These are phyloP conservation scores for Aphodius sticticus DNA, from an alignment of 2,888 invertebrate genomes.

Conservation along the genomic window DNA sequence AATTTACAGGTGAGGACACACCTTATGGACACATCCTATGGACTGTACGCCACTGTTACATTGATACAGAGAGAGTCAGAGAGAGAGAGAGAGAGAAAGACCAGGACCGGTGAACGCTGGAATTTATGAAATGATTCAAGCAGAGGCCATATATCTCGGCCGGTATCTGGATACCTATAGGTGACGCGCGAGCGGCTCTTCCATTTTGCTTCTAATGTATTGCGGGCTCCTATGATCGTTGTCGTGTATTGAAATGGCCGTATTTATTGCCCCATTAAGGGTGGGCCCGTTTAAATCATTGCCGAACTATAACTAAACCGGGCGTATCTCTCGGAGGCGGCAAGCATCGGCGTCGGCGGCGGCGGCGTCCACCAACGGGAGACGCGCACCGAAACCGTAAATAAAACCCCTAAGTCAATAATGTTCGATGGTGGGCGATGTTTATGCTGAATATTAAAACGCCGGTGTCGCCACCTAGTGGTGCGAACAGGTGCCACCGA, in stretches of 20 bases:
- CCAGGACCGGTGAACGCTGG: conserved; percentile 34
- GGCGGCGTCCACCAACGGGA: conserved; percentile 34
- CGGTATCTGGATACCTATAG: conserved; percentile 51
- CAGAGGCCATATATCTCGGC: conserved; percentile 50
- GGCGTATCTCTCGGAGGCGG: conserved; percentile 50
- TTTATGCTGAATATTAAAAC: conserved; percentile 41
- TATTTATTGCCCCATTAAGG: conserved; percentile 71
- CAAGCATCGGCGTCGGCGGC: conserved; percentile 4
- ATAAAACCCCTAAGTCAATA: conserved; percentile 51
- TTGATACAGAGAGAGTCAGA: neutral
- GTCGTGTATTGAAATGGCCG: conserved; percentile 66
- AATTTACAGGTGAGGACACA: no score
- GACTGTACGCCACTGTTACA: conserved; percentile 7
- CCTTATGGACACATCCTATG: neutral
- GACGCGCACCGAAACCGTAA: conserved; percentile 50
- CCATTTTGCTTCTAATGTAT: conserved; percentile 57
- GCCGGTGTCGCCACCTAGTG: neutral
- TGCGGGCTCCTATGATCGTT: conserved; percentile 59
- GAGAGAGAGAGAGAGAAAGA: neutral
- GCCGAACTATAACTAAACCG: conserved; percentile 63
- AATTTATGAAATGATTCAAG: conserved; percentile 55
- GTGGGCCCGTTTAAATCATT: conserved; percentile 67
- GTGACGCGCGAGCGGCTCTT: conserved; percentile 52
- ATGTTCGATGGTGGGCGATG: conserved; percentile 37
- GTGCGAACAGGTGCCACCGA: neutral